These are phyloP conservation scores for Drosophila anomalata DNA, from an alignment of 2,888 invertebrate genomes.

Conservation along the genomic window DNA sequence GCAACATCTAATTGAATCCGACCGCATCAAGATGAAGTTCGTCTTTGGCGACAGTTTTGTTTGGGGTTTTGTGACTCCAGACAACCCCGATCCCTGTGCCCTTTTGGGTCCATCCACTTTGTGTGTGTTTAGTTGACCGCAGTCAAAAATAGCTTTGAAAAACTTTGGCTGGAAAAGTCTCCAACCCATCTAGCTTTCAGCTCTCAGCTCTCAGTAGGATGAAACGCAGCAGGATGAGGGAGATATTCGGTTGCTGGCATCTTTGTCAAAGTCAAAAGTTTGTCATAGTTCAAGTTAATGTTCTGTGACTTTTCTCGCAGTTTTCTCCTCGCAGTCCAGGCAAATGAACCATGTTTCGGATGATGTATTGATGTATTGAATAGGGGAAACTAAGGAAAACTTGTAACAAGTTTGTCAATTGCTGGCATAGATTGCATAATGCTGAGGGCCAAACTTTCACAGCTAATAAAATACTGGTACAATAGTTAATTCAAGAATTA, in stretches of 20 bases:
- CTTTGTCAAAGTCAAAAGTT: slow-evolving; percentile 75
- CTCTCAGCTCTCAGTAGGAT: slow-evolving; percentile 11
- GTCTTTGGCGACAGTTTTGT: slow-evolving; percentile 74
- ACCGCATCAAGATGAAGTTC: slow-evolving; percentile 72
- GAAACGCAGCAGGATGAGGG: slow-evolving; percentile 19
- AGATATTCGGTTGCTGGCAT: slow-evolving; percentile 55
- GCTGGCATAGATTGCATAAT: slow-evolving; percentile 37
- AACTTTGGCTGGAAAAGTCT: slow-evolving; percentile 55
- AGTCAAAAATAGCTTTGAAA: slow-evolving; percentile 78
- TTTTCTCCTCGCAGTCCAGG: slow-evolving; percentile 48
- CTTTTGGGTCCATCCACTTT: slow-evolving; percentile 54
- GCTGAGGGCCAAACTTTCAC: slow-evolving; percentile 36
- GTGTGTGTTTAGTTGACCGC: slow-evolving; percentile 79
- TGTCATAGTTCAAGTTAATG: slow-evolving; percentile 79
- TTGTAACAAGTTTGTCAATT: slow-evolving; percentile 73
- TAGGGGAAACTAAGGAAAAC: slow-evolving; percentile 31
- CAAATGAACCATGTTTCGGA: slow-evolving; percentile 67
- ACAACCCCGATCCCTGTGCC: slow-evolving; percentile 11
- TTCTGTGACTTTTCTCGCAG: slow-evolving; percentile 76
- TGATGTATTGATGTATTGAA: slow-evolving; percentile 58
- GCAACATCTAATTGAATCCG: slow-evolving; percentile 71
- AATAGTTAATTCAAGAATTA: slow-evolving; percentile 32
- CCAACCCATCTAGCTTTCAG: slow-evolving; percentile 9
- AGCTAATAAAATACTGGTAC: slow-evolving; percentile 4
- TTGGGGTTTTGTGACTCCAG: slow-evolving; percentile 43